Conservation (phyloP, 2,888 invertebrate genomes). For the Clitarchus hookeri region DNA sequence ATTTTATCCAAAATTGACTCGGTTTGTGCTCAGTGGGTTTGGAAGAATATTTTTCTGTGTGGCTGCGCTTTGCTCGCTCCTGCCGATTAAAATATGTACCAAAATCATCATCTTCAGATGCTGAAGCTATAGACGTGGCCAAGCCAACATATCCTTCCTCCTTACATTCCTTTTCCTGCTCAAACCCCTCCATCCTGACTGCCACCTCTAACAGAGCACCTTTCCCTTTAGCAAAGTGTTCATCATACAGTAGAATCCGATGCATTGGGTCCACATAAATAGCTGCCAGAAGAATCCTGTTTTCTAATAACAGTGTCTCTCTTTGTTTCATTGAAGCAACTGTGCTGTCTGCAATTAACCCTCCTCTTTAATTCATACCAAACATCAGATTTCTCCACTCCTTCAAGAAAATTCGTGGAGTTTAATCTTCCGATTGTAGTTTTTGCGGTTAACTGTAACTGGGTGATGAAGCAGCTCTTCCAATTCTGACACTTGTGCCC, state of each 20-base stretch:
- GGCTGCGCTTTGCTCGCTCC: neutral
- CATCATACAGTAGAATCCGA: neutral
- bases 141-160: neutral
- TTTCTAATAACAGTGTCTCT: slow-evolving; percentile 16
- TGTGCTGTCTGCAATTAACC: neutral
- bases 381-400: slow-evolving; percentile 15
- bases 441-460: neutral
- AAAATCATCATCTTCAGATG: slow-evolving; percentile 1
- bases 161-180: neutral
- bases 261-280: neutral
- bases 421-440: neutral
- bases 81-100: neutral
- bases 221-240: neutral
- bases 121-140: neutral
- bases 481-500: slow-evolving; percentile 6
- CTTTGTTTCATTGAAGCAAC: slow-evolving; percentile 18
- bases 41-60: neutral
- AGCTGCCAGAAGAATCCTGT: neutral
- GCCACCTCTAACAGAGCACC: slow-evolving; percentile 17
- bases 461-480: slow-evolving; percentile 11
- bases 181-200: slow-evolving; percentile 10
- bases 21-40: no score
- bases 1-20: no score
- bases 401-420: slow-evolving; percentile 16
- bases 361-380: slow-evolving; percentile 11